Conservation (phyloP, 1,140 invertebrate genomes). For the Carposina sasakii region DNA sequence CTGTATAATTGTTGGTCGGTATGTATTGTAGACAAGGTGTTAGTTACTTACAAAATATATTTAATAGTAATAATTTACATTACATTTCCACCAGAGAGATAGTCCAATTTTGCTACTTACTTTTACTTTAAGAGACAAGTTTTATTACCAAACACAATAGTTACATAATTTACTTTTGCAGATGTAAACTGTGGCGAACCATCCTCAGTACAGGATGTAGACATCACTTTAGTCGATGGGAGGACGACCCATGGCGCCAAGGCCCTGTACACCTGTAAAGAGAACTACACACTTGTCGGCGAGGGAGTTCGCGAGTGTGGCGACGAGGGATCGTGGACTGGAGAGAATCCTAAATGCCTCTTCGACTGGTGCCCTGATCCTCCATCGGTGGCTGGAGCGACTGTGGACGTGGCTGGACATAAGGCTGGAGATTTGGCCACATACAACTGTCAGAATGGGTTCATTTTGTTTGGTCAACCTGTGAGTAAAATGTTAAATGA, state of each 20-base stretch:
- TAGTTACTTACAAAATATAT: no score
- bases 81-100: no score
- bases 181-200: conserved; percentile 88
- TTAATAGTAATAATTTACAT: no score
- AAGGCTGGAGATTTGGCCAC: conserved; percentile 84
- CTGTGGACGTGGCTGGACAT: conserved; percentile 78
- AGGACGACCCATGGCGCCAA: conserved; percentile 85
- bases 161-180: conserved; percentile 63
- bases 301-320: conserved; percentile 82
- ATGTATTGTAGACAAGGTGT: no score
- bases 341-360: conserved; percentile 84
- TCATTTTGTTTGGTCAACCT: conserved; percentile 86
- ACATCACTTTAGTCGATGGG: conserved; percentile 77
- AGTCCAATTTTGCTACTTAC: no score
- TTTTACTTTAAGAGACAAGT: no score
- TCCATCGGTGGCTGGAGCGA: conserved; percentile 81
- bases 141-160: no score
- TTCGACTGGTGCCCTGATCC: conserved; percentile 91
- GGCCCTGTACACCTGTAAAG: conserved; percentile 83
- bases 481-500: conserved; percentile 65
- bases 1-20: no score
- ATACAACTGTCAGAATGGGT: conserved; percentile 88
- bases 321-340: conserved; percentile 86
- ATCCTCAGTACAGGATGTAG: conserved; percentile 81
- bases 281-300: conserved; percentile 89